These are phyloP conservation scores for Siniperca scherzeri DNA, from an alignment of 2,797 vertebrate genomes.

Conservation along the genomic window DNA sequence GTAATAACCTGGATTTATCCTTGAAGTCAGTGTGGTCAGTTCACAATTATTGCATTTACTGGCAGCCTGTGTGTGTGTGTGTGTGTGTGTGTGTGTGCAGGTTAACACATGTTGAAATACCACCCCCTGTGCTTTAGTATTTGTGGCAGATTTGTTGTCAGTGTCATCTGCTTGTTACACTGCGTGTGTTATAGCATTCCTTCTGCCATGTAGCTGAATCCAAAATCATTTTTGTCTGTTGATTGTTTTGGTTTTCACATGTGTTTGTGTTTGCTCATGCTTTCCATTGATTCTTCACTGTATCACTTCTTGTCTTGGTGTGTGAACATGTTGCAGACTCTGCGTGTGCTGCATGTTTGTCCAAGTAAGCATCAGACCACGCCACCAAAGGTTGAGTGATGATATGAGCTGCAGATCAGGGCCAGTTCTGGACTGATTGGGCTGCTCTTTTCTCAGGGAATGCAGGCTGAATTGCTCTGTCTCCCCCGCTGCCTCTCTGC, in stretches of 20 bases:
- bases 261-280: conserved; percentile 33
- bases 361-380: conserved; percentile 25
- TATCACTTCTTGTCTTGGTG: background rate
- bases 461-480: conserved; percentile 55
- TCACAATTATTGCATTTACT: background rate
- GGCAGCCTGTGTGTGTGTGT: background rate
- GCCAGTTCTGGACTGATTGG: conserved; percentile 61
- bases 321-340: conserved; percentile 13
- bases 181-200: conserved; percentile 12
- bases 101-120: conserved; percentile 41
- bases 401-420: conserved; percentile 58
- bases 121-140: conserved; percentile 48
- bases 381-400: conserved; percentile 52
- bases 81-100: conserved; percentile 5
- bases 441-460: conserved; percentile 56
- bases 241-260: conserved; percentile 31
- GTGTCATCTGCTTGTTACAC: conserved; percentile 23
- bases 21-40: background rate
- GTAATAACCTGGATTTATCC: background rate
- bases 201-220: conserved; percentile 37
- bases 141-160: conserved; percentile 59
- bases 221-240: conserved; percentile 20
- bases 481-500: conserved; percentile 8
- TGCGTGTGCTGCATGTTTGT: conserved; percentile 17
- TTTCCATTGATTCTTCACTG: background rate